Evolutionary conservation across 2,888 invertebrate species (phyloP).

Genomic region (Pegoplata infirma): DNA sequence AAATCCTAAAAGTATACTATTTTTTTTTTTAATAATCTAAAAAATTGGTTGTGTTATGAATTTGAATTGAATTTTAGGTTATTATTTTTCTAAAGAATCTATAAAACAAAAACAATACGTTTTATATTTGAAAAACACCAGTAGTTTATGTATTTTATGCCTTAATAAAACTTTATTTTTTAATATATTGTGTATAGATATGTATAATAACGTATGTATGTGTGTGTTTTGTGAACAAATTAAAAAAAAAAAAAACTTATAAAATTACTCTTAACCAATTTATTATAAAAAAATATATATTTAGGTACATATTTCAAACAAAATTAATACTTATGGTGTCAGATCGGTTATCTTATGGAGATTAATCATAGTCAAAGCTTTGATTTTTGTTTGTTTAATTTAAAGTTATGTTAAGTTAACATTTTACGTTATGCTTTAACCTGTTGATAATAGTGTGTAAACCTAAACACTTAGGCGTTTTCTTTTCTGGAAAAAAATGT

Average conservation of each 20-base stretch:
- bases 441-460: no score
- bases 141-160: constrained; percentile 51
- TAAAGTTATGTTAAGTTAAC: no score
- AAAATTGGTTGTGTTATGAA: constrained; percentile 43
- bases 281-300: background rate
- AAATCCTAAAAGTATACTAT: background rate
- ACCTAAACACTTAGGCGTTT: no score
- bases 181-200: constrained; percentile 37
- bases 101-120: background rate
- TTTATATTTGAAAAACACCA: constrained; percentile 45
- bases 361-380: no score
- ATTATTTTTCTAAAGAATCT: constrained; percentile 9
- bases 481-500: no score
- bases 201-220: constrained; percentile 27
- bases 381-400: no score
- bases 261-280: constrained; percentile 3
- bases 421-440: no score
- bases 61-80: constrained; percentile 11
- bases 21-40: background rate
- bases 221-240: constrained; percentile 20
- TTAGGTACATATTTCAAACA: no score
- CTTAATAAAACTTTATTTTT: constrained; percentile 44
- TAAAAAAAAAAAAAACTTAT: background rate
- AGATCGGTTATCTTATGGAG: no score
- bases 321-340: no score